Evolutionary conservation across 2,888 invertebrate species (phyloP), one percentile per base, ranked within the genome.

Genomic region (Euzetes globulus): DNA sequence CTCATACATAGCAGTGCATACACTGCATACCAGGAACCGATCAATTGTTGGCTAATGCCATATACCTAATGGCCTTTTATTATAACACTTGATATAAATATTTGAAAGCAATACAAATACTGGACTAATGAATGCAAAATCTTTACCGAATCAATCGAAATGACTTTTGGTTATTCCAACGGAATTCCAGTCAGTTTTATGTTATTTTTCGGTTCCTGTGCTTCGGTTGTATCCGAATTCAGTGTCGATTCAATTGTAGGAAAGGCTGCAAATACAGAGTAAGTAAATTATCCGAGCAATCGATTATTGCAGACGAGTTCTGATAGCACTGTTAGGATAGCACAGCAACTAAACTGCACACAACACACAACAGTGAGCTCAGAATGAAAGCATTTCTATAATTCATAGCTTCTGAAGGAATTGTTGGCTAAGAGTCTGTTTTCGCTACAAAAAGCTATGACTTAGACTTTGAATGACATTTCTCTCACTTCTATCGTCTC

Each of bases 41-140:
- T 50, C 50, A 50, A 50, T 50, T 19, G n/a, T n/a, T 17, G 50
- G 2, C 55, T 55, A 55, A 55, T 55, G 25, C 22, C 25, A 55
- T 55, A 52, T 52, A 63, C 19, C 37, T 33, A 63, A 63, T 63
- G 37, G 63, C 13, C 33, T 63, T 63, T 63, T 63, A 63, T 63
- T 63, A 63, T 22, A 63, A 27, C 63, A 63, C 63, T 63, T 63
- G 27, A 63, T 63, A 63, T 63, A 63, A 63, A 63, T 63, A 63
- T 63, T 63, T 63, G n/a, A 63, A 33, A 19, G 27, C 5, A 63
- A 63, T 13, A 60, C 17, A 27, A 60, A 60, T 60, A 60, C 1
- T 15, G 11, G 1, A 17, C 60, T 7, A 60, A 27, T 60, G 60
- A 60, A 60, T 60, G 29, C 60, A 25, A 27, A 63, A 27, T 9